phyloP scores from a whole-genome alignment of 2,113 vertebrate species.

The Sturnus vulgaris region DNA sequence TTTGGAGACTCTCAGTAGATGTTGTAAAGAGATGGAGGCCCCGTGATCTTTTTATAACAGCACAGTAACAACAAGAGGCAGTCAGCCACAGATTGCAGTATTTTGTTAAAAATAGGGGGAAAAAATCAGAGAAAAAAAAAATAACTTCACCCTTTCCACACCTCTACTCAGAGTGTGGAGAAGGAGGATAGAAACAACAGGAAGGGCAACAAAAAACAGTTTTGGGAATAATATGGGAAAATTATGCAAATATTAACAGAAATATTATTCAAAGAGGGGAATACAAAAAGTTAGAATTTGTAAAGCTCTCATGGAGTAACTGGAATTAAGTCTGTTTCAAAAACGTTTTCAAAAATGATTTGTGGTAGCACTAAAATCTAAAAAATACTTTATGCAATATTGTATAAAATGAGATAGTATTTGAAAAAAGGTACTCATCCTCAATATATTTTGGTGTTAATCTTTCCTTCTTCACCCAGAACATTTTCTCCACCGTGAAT shows the following conservation, averaged over 20 bases:
- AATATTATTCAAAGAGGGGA: accelerated
- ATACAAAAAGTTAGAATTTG: background rate
- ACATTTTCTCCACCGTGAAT: background rate
- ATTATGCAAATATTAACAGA: background rate
- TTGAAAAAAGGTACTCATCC: background rate
- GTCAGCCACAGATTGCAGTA: background rate
- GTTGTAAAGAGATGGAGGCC: background rate
- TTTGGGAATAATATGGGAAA: background rate
- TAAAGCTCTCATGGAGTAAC: background rate
- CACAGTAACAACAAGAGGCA: background rate
- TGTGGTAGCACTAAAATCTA: background rate
- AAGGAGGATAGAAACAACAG: background rate
- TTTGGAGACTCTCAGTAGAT: background rate
- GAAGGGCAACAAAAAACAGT: accelerated
- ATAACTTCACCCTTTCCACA: background rate
- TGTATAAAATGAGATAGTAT: background rate
- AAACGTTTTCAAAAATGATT: background rate
- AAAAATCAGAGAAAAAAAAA: background rate
- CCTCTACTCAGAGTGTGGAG: accelerated
- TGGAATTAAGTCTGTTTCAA: background rate
- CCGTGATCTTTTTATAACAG: background rate
- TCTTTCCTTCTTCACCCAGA: background rate
- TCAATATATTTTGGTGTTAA: background rate
- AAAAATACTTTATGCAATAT: background rate
- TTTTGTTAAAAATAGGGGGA: background rate